A percentile compares a stretch with the other conserved stretches of the same genome.
These are phyloP conservation scores for Carlito syrichta DNA, from an alignment of 2,113 vertebrate species.

Conservation along the genomic window DNA sequence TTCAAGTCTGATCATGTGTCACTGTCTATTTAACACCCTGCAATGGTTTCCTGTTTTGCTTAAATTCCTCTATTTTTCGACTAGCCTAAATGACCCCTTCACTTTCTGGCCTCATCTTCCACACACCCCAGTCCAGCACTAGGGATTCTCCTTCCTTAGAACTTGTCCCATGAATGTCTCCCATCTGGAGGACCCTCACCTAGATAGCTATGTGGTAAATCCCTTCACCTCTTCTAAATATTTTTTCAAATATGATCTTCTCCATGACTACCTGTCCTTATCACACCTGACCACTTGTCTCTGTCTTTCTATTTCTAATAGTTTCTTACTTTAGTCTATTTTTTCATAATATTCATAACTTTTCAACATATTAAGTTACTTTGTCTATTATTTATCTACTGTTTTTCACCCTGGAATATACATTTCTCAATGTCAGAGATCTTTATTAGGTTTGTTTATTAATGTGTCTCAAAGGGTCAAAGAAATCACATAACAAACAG, in stretches of 20 bases:
- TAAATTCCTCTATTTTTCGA: not conserved
- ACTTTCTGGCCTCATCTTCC: not conserved
- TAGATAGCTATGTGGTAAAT: not conserved
- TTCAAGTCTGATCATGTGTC: not conserved
- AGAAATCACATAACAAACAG: not conserved
- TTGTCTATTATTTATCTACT: not conserved
- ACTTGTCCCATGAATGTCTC: fast-evolving
- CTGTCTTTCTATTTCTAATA: not conserved
- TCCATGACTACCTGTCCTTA: not conserved
- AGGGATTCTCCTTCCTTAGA: not conserved
- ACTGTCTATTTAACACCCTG: not conserved
- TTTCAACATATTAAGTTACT: not conserved
- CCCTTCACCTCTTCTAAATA: not conserved
- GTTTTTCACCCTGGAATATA: not conserved
- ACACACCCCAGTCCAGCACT: fast-evolving
- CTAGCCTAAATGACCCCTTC: fast-evolving
- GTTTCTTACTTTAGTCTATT: not conserved
- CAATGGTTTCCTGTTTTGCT: not conserved
- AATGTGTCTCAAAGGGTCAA: not conserved
- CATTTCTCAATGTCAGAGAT: not conserved
- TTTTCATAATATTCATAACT: not conserved
- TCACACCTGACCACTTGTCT: not conserved
- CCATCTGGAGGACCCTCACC: not conserved
- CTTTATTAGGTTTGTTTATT: not conserved
- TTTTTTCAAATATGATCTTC: not conserved